These are phyloP conservation scores for Nerophis ophidion DNA, from an alignment of 2,113 vertebrate species.

Conservation along the genomic window DNA sequence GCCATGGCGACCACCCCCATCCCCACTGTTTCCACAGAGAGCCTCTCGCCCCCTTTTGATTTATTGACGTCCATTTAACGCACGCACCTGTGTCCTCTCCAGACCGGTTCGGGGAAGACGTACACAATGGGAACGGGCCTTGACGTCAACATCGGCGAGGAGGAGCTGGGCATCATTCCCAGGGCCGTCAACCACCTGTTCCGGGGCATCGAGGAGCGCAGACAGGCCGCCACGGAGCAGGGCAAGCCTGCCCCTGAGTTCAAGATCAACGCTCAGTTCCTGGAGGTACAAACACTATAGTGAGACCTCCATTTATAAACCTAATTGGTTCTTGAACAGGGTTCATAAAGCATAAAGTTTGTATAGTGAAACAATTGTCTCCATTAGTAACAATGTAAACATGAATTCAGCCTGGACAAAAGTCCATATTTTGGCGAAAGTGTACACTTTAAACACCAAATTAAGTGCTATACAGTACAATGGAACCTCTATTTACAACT, in stretches of 20 bases:
- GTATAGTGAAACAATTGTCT: no score
- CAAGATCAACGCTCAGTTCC: slow-evolving; percentile 96
- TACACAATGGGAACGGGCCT: slow-evolving; percentile 98
- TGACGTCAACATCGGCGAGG: slow-evolving; percentile 85
- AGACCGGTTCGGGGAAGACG: slow-evolving; percentile 97
- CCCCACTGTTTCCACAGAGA: neutral
- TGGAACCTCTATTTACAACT: no score
- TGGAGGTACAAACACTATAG: slow-evolving; percentile 77
- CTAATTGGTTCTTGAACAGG: no score
- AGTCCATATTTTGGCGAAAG: no score
- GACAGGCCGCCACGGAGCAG: slow-evolving; percentile 77
- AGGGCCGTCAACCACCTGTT: slow-evolving; percentile 91
- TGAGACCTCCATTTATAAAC: neutral
- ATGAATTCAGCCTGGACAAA: no score
- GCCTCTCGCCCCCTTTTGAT: neutral
- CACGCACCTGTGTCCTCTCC: neutral
- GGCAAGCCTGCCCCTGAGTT: slow-evolving; percentile 91
- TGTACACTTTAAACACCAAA: no score
- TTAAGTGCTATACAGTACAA: no score
- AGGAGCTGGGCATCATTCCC: slow-evolving; percentile 93
- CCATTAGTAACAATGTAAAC: no score
- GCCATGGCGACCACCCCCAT: slow-evolving; percentile 45
- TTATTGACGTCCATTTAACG: neutral
- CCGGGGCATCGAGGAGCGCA: slow-evolving; percentile 86
- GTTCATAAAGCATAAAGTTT: no score